Conservation (phyloP, 2,888 invertebrate species). For the Agrochola lychnidis region DNA sequence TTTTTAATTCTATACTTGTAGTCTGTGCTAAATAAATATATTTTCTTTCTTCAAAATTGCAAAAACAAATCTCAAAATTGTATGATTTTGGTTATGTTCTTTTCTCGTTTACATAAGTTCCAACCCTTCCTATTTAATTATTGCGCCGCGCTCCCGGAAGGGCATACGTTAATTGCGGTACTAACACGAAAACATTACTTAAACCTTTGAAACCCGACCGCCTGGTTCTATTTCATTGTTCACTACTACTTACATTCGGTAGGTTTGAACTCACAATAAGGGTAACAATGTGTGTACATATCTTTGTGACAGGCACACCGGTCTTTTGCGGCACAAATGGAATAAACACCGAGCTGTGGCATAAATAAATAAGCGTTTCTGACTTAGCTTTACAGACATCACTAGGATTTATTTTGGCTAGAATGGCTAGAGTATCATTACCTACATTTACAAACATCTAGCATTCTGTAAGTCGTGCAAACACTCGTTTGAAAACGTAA, state of each 20-base stretch:
- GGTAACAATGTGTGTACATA: slow-evolving; percentile 59
- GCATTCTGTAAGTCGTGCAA: neutral
- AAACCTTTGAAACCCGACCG: slow-evolving; percentile 75
- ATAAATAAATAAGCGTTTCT: slow-evolving; percentile 51
- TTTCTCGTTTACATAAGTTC: slow-evolving; percentile 36
- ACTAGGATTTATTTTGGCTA: slow-evolving; percentile 12
- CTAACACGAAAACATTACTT: slow-evolving; percentile 77
- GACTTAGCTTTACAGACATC: slow-evolving; percentile 14
- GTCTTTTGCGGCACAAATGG: slow-evolving; percentile 48
- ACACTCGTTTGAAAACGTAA: neutral
- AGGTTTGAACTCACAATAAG: slow-evolving; percentile 46
- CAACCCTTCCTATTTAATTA: slow-evolving; percentile 74
- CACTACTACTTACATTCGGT: slow-evolving; percentile 68
- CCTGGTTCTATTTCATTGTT: slow-evolving; percentile 80
- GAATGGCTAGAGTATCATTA: slow-evolving; percentile 36
- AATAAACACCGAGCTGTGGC: slow-evolving; percentile 43
- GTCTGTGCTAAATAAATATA: no score
- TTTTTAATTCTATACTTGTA: no score
- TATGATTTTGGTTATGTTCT: slow-evolving; percentile 18
- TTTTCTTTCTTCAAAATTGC: neutral
- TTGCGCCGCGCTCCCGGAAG: slow-evolving; percentile 71
- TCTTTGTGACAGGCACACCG: slow-evolving; percentile 52
- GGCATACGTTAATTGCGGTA: slow-evolving; percentile 81
- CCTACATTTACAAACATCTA: slow-evolving; percentile 14
- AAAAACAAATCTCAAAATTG: neutral